A percentile compares a stretch with the other conserved stretches of the same genome.
phyloP scores from a whole-genome alignment of 2,797 vertebrate genomes.

The Anabacerthia variegaticeps region DNA sequence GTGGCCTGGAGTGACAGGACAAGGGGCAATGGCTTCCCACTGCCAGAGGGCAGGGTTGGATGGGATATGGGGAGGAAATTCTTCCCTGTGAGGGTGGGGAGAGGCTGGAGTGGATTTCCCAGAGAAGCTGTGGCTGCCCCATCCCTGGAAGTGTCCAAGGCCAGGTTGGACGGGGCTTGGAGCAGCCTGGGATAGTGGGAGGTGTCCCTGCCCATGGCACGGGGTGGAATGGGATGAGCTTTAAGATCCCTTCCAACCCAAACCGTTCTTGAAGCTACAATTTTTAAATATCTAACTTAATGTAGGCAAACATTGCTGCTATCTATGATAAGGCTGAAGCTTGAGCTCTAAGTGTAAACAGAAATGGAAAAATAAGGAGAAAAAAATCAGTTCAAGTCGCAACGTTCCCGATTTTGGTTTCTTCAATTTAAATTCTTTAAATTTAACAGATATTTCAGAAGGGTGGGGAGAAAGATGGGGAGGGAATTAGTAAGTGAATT shows the following conservation, averaged over 20 bases:
- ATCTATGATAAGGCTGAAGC: neutral
- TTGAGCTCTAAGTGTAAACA: neutral
- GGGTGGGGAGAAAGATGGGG: neutral
- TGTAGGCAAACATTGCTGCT: neutral
- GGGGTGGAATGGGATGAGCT: neutral
- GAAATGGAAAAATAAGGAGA: neutral
- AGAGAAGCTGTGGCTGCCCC: neutral
- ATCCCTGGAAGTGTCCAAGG: neutral
- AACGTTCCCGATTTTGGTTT: neutral
- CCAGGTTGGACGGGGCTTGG: neutral
- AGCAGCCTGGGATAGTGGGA: rapidly evolving
- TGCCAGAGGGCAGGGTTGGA: neutral
- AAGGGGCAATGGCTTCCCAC: neutral
- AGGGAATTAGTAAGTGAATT: neutral
- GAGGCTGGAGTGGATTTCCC: neutral
- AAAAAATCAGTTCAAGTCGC: neutral
- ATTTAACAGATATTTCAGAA: neutral
- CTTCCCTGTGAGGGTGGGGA: rapidly evolving
- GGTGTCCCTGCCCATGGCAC: neutral
- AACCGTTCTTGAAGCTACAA: neutral
- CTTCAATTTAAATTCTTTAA: neutral
- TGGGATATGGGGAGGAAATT: neutral
- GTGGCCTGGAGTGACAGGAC: neutral
- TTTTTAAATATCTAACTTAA: neutral
- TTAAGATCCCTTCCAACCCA: neutral